Base-by-base conservation (phyloP, 2,113 vertebrate species). In the Semnornis frantzii region DNA sequence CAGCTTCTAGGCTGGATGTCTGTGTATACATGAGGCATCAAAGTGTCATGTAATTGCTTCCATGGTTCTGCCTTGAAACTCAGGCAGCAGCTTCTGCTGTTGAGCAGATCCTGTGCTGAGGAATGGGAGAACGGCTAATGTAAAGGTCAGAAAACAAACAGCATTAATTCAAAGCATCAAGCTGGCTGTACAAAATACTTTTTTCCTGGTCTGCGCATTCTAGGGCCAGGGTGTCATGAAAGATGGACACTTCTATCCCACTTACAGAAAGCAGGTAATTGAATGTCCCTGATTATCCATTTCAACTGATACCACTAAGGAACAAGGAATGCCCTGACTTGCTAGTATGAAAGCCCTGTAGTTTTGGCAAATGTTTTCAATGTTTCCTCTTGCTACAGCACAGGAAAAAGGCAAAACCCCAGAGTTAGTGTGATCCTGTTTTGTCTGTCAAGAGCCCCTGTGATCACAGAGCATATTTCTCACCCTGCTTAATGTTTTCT, bases 391-490 rank as follows among this genome's bases (percentile, higher is more conserved):
- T 93, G 93, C 93, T 96, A 66, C 70, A 90, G 85, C 80, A 78
- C 54, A 84, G 30, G 25, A 78, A 81, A 95, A 95, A 94, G 86
- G 83, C 85, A 94, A 88, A 90, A 86, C 1, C 66, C 65, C 88
- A 75, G 77, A 92, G 87, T 90, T 66, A 55, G 58, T 93, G 63
- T 83, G 88, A 94, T 94, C 73, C 48, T 96, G 90, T 96, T 96
- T 94, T 92, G 96, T 93, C 92, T 95, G 3, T 80, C 87, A 21
- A 89, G 89, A 57, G 84, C 78, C 84, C 77, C 74, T 95, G 92
- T 87, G 92, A 94, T 96, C 93, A 81, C 92, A 96, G 87, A 96
- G 78, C 79, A 71, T 96, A 96, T 94, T 96, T 96, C 89, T 96
- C 92, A 91, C 75, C 60, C 89, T 85, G 84, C 68, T 96, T 71